Conservation (phyloP, 2,113 vertebrate genomes). For the Siphamia tubifer region DNA sequence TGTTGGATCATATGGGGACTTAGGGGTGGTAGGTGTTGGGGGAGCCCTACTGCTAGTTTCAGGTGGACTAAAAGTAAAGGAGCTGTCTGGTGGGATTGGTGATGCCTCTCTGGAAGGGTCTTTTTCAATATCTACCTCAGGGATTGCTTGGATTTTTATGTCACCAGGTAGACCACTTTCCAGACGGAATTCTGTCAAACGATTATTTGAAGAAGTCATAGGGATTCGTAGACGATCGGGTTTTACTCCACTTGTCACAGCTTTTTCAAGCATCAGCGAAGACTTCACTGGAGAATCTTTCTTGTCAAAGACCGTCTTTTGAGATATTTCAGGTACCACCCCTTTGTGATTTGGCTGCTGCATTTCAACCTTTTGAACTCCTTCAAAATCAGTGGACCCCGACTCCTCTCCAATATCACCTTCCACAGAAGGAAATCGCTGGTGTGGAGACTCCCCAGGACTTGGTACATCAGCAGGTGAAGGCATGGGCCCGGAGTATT, state of each 20-base stretch:
- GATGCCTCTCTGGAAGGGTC: constrained; percentile 76
- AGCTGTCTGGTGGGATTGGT: constrained; percentile 66
- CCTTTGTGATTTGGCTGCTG: constrained; percentile 19
- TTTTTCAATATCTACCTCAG: constrained; percentile 73
- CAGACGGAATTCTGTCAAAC: constrained; percentile 63
- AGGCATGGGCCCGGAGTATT: constrained; percentile 69
- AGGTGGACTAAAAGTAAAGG: constrained; percentile 55
- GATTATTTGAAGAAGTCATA: constrained; percentile 55
- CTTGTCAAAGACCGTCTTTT: constrained; percentile 39
- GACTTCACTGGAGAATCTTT: constrained; percentile 55
- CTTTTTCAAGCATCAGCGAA: constrained; percentile 60
- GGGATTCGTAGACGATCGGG: constrained; percentile 72
- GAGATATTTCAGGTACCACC: constrained; percentile 6
- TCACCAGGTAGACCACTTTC: constrained; percentile 65
- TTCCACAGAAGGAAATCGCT: constrained; percentile 48
- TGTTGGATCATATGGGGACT: not conserved
- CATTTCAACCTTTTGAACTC: not conserved
- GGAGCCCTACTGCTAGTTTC: constrained; percentile 41
- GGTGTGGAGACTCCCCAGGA: constrained; percentile 49
- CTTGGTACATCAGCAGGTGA: constrained; percentile 71
- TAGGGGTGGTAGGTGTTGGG: constrained; percentile 30
- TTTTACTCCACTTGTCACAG: constrained; percentile 64
- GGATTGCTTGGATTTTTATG: constrained; percentile 70
- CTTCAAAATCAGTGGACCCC: not conserved
- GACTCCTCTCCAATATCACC: constrained; percentile 30